These are phyloP conservation scores for Danio rerio DNA, from an alignment of 2,113 vertebrate species.

Conservation along the genomic window DNA sequence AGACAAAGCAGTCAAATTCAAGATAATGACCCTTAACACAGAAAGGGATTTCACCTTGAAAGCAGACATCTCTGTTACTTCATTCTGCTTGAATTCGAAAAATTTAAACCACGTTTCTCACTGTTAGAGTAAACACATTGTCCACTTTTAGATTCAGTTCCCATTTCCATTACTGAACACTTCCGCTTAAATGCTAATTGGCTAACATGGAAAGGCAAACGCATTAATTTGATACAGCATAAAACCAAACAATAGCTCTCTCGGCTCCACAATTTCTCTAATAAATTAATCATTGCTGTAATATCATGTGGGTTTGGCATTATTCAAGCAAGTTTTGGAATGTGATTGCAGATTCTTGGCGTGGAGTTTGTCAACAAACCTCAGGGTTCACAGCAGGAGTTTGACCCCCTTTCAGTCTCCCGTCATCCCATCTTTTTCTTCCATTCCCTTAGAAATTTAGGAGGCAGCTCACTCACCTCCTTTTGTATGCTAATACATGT, in stretches of 20 bases:
- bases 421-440: neutral
- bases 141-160: slow-evolving; percentile 38
- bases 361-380: slow-evolving; percentile 17
- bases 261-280: neutral
- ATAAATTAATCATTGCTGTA: slow-evolving; percentile 32
- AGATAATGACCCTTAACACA: too few relatives aligned
- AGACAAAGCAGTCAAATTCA: too few relatives aligned
- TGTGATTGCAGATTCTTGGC: neutral
- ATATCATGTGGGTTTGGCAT: neutral
- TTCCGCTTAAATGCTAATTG: slow-evolving; percentile 35
- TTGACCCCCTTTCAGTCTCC: neutral
- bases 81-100: too few relatives aligned
- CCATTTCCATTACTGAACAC: slow-evolving; percentile 11
- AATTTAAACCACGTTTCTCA: too few relatives aligned
- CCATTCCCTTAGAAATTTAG: slow-evolving; percentile 14
- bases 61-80: too few relatives aligned
- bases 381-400: neutral
- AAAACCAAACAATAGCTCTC: neutral
- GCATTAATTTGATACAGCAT: neutral
- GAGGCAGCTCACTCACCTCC: slow-evolving; percentile 31
- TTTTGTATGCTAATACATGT: slow-evolving; percentile 67
- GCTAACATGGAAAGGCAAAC: neutral
- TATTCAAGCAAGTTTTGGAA: neutral
- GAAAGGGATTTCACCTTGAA: too few relatives aligned
- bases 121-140: neutral